Evolutionary conservation across 35 echinoderm and acorn worm species (phyloP).

Genomic region (Eucidaris tribuloides): DNA sequence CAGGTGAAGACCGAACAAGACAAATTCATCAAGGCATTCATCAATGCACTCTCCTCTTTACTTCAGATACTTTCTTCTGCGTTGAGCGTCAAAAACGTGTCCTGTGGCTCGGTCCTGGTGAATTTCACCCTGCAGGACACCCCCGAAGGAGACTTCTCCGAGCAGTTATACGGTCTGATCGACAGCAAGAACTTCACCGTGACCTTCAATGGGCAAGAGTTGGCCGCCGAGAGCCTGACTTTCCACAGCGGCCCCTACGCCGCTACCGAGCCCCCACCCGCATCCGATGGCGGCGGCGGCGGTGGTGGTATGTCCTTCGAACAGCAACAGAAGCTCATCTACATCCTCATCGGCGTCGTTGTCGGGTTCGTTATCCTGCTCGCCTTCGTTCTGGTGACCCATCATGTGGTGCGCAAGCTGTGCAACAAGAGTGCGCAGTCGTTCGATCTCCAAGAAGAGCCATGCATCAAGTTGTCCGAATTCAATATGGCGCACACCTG

Average conservation of each 20-base stretch:
- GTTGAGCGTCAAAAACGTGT: slow-evolving; percentile 19
- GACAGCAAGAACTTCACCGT: slow-evolving; percentile 3
- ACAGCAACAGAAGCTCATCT: slow-evolving; percentile 69
- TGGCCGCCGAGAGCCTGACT: background rate
- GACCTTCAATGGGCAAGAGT: background rate
- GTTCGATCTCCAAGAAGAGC: slow-evolving; percentile 57
- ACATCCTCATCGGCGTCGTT: slow-evolving; percentile 68
- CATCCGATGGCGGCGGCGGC: background rate
- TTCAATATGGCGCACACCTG: slow-evolving; percentile 97
- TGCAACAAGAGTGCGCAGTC: slow-evolving; percentile 48
- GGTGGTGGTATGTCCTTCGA: slow-evolving; percentile 28
- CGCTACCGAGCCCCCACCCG: background rate
- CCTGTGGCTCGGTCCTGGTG: slow-evolving; percentile 49
- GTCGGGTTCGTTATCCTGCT: slow-evolving; percentile 54
- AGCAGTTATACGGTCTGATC: background rate
- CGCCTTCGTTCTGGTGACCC: slow-evolving; percentile 45
- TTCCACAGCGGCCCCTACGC: slow-evolving; percentile 14
- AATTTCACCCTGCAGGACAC: slow-evolving; percentile 32
- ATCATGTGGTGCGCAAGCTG: slow-evolving; percentile 35
- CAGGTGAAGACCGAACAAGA: background rate
- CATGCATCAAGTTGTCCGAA: slow-evolving; percentile 76
- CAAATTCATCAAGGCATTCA: background rate
- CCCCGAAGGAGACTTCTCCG: background rate
- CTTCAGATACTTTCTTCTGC: background rate
- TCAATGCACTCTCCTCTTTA: background rate